These are phyloP conservation scores for Aegithalos caudatus DNA, from an alignment of 2,113 vertebrate genomes.

Conservation along the genomic window DNA sequence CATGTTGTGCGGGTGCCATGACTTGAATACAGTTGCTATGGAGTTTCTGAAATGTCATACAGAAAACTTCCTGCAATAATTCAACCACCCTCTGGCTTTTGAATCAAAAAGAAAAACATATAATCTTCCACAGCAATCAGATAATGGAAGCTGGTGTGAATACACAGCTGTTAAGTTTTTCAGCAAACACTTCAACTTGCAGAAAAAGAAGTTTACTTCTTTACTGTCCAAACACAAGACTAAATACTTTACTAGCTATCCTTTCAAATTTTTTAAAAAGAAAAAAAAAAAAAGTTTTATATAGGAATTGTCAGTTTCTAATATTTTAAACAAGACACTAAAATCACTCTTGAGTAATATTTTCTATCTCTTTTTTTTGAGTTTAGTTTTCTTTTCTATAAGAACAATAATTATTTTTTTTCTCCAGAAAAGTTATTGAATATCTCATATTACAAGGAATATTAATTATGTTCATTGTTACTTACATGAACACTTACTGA, in stretches of 20 bases:
- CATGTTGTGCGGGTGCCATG: background rate
- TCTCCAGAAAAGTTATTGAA: background rate
- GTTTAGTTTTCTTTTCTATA: background rate
- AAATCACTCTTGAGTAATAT: background rate
- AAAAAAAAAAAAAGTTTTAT: background rate
- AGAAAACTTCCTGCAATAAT: background rate
- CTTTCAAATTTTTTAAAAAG: background rate
- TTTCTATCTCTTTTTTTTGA: background rate
- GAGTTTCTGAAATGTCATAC: background rate
- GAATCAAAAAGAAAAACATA: background rate
- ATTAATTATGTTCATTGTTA: background rate
- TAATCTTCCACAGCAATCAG: background rate
- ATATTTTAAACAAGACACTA: background rate
- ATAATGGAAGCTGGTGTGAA: background rate
- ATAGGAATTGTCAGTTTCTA: background rate
- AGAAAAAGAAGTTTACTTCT: background rate
- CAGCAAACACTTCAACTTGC: background rate
- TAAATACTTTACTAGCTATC: background rate
- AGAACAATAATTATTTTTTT: background rate
- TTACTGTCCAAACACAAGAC: background rate
- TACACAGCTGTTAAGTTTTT: background rate
- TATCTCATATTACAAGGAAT: background rate
- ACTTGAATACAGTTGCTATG: slow-evolving; percentile 8
- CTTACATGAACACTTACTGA: background rate
- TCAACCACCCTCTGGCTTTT: background rate